phyloP scores from a whole-genome alignment of 2,888 invertebrate genomes.

The Callimorpha dominula region DNA sequence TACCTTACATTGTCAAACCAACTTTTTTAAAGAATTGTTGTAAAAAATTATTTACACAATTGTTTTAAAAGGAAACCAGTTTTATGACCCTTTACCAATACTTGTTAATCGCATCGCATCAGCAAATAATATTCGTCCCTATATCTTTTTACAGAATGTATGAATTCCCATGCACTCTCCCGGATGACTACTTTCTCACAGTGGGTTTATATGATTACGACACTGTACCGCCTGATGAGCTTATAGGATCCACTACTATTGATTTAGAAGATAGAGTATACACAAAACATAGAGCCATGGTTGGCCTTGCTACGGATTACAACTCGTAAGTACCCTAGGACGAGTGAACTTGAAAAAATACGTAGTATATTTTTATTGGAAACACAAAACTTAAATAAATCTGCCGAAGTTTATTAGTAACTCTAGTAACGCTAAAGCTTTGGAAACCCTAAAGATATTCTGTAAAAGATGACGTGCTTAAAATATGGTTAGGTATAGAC shows the following conservation, averaged over 20 bases:
- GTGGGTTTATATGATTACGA: conserved; percentile 93
- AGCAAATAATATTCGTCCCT: neutral
- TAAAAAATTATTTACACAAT: too few relatives aligned
- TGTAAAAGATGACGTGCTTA: neutral
- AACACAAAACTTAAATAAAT: too few relatives aligned
- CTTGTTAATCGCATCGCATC: too few relatives aligned
- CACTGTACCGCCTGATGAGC: conserved; percentile 88
- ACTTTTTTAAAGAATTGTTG: too few relatives aligned
- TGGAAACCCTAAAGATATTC: too few relatives aligned
- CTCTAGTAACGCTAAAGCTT: too few relatives aligned
- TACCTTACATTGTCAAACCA: neutral
- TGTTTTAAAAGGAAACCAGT: too few relatives aligned
- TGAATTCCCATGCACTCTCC: conserved; percentile 91
- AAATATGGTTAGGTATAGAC: too few relatives aligned
- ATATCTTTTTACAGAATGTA: conserved; percentile 87
- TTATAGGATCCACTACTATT: conserved; percentile 94
- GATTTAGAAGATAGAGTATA: conserved; percentile 96
- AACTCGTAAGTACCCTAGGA: conserved; percentile 84
- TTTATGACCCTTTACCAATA: too few relatives aligned
- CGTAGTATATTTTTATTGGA: too few relatives aligned
- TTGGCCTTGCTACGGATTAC: conserved; percentile 92
- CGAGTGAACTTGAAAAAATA: too few relatives aligned
- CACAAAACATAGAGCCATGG: conserved; percentile 91
- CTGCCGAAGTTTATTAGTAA: too few relatives aligned
- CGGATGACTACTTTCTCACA: conserved; percentile 91